These are phyloP conservation scores for Scatophagus argus DNA, from an alignment of 2,113 vertebrate species.

Conservation along the genomic window DNA sequence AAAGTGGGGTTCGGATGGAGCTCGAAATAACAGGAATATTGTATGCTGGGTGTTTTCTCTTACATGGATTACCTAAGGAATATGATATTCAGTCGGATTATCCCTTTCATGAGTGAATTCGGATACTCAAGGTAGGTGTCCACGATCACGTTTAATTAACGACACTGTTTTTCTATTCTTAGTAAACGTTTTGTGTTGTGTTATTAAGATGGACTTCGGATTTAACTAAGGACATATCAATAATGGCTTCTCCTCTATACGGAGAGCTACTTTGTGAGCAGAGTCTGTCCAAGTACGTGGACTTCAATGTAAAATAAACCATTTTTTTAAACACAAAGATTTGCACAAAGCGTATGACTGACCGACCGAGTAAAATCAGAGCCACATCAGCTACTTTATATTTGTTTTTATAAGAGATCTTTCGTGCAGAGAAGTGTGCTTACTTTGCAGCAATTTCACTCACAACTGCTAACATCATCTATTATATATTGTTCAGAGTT, in stretches of 20 bases:
- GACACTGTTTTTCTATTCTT: slow-evolving; percentile 10
- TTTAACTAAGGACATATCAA: neutral
- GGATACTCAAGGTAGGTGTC: slow-evolving; percentile 78
- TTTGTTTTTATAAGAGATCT: neutral
- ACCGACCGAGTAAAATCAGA: slow-evolving; percentile 11
- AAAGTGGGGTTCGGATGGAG: slow-evolving; percentile 60
- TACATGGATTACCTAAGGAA: slow-evolving; percentile 80
- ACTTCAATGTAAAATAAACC: slow-evolving; percentile 5
- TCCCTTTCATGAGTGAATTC: slow-evolving; percentile 67
- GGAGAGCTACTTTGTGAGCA: slow-evolving; percentile 15
- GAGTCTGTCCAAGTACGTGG: neutral
- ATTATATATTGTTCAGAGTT: neutral
- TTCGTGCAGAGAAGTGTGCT: neutral
- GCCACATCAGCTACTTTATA: neutral
- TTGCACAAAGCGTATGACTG: neutral
- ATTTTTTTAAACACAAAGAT: neutral
- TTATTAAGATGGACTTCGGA: neutral
- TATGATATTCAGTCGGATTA: slow-evolving; percentile 67
- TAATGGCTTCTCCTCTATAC: neutral
- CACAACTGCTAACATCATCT: neutral
- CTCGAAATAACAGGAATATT: slow-evolving; percentile 62
- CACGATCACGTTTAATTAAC: slow-evolving; percentile 8
- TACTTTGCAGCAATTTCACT: neutral
- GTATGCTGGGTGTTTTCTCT: slow-evolving; percentile 60
- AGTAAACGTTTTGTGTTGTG: neutral